Evolutionary conservation across 2,797 vertebrate species (phyloP).

Genomic region (Danio albolineatus): DNA sequence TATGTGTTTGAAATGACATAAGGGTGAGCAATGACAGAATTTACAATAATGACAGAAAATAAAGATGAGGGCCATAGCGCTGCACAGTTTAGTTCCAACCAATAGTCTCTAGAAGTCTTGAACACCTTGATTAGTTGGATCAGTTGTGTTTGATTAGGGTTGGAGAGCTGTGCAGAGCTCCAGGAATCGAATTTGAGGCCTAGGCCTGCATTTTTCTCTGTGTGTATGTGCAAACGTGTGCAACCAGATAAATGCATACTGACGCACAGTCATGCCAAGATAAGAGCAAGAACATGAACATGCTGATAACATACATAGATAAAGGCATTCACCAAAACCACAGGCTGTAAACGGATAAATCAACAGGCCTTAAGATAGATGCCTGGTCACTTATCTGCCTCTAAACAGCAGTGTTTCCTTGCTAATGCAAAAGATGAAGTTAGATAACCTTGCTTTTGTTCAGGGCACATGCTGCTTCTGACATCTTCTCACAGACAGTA

Average conservation of each 20-base stretch:
- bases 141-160: too few relatives aligned
- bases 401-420: constrained; percentile 13
- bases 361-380: constrained; percentile 27
- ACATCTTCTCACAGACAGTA: not conserved
- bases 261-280: constrained; percentile 20
- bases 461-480: not conserved
- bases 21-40: too few relatives aligned
- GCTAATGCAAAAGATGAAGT: not conserved
- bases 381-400: constrained; percentile 6
- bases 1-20: too few relatives aligned
- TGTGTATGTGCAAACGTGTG: constrained; percentile 10
- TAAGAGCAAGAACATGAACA: constrained; percentile 35
- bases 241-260: constrained; percentile 17
- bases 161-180: too few relatives aligned
- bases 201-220: too few relatives aligned
- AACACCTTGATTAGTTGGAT: too few relatives aligned
- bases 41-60: too few relatives aligned
- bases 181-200: too few relatives aligned
- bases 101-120: too few relatives aligned
- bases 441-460: constrained; percentile 6
- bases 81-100: too few relatives aligned
- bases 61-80: too few relatives aligned
- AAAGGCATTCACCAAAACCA: constrained; percentile 8
- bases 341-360: not conserved
- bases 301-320: constrained; percentile 38